These are phyloP conservation scores for Apeira syringaria DNA, from an alignment of 2,888 invertebrate species.

Conservation along the genomic window DNA sequence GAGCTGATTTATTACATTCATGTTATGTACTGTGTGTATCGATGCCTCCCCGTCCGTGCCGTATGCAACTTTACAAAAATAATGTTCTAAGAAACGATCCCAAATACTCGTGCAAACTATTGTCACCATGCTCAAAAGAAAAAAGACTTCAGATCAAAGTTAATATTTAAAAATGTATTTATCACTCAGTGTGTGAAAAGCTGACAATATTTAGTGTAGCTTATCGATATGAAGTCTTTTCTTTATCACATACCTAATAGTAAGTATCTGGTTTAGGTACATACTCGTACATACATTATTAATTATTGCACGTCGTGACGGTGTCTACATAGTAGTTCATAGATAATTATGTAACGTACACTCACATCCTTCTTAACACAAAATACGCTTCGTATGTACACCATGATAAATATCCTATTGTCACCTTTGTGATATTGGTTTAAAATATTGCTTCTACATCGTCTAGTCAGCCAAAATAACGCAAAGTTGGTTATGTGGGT, in stretches of 20 bases:
- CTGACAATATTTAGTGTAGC: constrained; percentile 34
- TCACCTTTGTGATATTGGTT: constrained; percentile 27
- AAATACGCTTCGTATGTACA: constrained; percentile 38
- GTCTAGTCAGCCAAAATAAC: constrained; percentile 61
- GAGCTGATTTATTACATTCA: too few relatives aligned
- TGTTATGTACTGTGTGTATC: too few relatives aligned
- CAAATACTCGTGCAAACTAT: constrained; percentile 48
- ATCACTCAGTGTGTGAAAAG: constrained; percentile 30
- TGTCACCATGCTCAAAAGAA: constrained; percentile 53
- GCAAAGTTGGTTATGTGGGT: constrained; percentile 50
- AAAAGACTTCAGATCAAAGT: constrained; percentile 46
- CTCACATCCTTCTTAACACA: constrained; percentile 44
- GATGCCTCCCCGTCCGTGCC: constrained; percentile 38
- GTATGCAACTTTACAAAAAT: constrained; percentile 68
- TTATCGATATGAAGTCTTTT: constrained; percentile 46
- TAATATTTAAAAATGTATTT: constrained; percentile 27
- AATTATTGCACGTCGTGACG: constrained; percentile 41
- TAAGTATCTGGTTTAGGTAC: constrained; percentile 35
- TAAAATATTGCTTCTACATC: constrained; percentile 56
- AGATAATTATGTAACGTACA: constrained; percentile 31
- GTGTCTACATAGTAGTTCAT: constrained; percentile 42
- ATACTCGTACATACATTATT: constrained; percentile 36
- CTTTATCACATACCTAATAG: constrained; percentile 44
- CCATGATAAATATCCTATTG: constrained; percentile 31
- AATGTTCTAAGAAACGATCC: constrained; percentile 62